A percentile compares a stretch with the other conserved stretches of the same genome.
Conservation (phyloP, 2,113 vertebrate genomes). For the Peromyscus californicus region DNA sequence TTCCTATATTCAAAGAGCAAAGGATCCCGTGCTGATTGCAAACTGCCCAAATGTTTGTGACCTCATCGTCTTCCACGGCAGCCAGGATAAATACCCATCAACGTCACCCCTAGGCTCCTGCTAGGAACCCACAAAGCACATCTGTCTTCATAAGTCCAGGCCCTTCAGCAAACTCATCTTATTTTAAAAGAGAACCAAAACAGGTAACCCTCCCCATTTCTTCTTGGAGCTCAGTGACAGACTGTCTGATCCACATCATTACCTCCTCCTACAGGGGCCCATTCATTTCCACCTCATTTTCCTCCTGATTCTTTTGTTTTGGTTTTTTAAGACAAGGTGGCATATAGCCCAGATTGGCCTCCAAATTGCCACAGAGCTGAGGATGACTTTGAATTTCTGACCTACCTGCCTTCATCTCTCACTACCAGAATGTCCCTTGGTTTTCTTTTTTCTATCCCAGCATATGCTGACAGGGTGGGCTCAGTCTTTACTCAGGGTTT, state of each 20-base stretch:
- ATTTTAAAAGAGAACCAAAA: conserved; percentile 49
- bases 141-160: conserved; percentile 39
- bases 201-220: conserved; percentile 9
- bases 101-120: background rate
- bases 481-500: conserved; percentile 33
- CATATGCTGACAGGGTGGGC: background rate
- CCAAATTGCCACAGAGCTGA: background rate
- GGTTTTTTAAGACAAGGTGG: background rate
- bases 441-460: background rate
- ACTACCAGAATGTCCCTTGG: conserved; percentile 20
- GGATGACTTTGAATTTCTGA: background rate
- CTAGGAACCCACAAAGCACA: conserved; percentile 2
- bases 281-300: conserved; percentile 82
- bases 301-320: conserved; percentile 22
- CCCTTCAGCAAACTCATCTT: conserved; percentile 4
- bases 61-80: background rate
- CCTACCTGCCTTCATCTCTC: background rate
- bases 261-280: conserved; percentile 68
- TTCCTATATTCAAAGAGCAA: background rate
- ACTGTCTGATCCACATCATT: conserved; percentile 80
- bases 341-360: background rate
- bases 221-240: conserved; percentile 69
- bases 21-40: background rate
- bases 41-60: background rate
- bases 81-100: background rate